A percentile compares a stretch with the other conserved stretches of the same genome.
Conservation (phyloP, 2,888 invertebrate species). For the Ryuthela nishihirai region DNA sequence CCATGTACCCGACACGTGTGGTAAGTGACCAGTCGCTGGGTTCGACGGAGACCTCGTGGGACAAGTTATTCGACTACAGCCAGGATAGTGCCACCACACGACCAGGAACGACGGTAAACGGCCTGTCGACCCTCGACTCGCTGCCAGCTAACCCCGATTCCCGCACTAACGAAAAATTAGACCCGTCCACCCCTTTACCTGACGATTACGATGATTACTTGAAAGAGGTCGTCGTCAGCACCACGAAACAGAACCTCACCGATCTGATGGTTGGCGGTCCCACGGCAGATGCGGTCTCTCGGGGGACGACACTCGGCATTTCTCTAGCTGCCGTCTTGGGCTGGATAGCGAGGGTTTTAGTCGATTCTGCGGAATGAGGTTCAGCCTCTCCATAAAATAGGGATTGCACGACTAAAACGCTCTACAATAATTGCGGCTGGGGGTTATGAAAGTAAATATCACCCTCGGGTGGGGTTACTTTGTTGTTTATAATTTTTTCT, state of each 20-base stretch:
- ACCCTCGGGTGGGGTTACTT: too few relatives aligned
- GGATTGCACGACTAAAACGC: too few relatives aligned
- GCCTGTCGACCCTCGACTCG: slow-evolving; percentile 5
- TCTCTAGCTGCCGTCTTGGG: too few relatives aligned
- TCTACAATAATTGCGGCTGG: too few relatives aligned
- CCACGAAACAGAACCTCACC: slow-evolving; percentile 21
- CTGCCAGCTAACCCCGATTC: too few relatives aligned
- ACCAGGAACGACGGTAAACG: slow-evolving; percentile 4
- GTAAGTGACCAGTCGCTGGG: slow-evolving; percentile 36
- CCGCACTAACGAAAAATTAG: slow-evolving; percentile 14
- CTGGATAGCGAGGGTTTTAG: too few relatives aligned
- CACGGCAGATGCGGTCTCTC: slow-evolving; percentile 18
- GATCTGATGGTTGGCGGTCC: slow-evolving; percentile 14
- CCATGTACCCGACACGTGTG: slow-evolving; percentile 33
- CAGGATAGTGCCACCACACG: slow-evolving; percentile 6
- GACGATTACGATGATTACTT: slow-evolving; percentile 10
- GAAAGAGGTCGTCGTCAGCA: slow-evolving; percentile 10
- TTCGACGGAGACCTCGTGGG: slow-evolving; percentile 26
- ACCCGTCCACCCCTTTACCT: background rate
- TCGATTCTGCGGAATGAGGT: too few relatives aligned
- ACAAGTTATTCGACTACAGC: slow-evolving; percentile 21
- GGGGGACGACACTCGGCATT: too few relatives aligned
- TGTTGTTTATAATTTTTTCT: too few relatives aligned
- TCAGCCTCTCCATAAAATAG: too few relatives aligned
- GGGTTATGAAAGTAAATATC: too few relatives aligned